Evolutionary conservation across 2,888 invertebrate genomes (phyloP), one percentile per base, ranked within the genome.

Genomic region (Thalpophila matura): DNA sequence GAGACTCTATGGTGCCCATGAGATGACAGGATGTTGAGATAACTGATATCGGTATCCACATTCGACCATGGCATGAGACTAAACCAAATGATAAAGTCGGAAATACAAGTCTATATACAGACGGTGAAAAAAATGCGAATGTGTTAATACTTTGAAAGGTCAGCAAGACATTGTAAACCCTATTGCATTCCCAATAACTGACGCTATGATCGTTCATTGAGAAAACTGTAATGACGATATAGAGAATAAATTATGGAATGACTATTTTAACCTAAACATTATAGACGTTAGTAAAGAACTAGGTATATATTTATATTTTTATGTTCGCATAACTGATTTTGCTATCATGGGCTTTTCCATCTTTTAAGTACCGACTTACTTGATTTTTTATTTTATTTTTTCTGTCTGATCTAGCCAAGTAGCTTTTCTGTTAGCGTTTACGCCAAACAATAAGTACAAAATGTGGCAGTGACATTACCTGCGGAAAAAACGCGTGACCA

Each of bases 61-160:
- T 18, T 35, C 4, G 16, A 20, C 24, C 3, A n/a, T n/a, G 31
- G 0, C 12, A 4, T 31, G 31, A n/a, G n/a, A n/a, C n/a, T n/a
- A n/a, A n/a, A n/a, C n/a, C n/a, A n/a, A n/a, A n/a, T n/a, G n/a
- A n/a, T n/a, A n/a, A n/a, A n/a, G n/a, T n/a, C n/a, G n/a, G n/a
- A n/a, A n/a, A n/a, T n/a, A 16, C 3, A 16, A 16, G 22, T 10
- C 16, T 35, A 53, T 4, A 53, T 29, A 38, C 1, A 16, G 1
- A 7, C 4, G 7, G 0, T 4, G 6, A 31, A 38, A 66, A 37
- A 33, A 12, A 3, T 14, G 4, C 3, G 12, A 38, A 26, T 22
- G 46, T 20, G 1, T 29, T 71, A 53, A 53, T 54, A n/a, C n/a
- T n/a, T n/a, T n/a, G n/a, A n/a, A n/a, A 72, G 33, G 37, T 33